Percentiles rank a stretch among this genome's conserved stretches.
These are phyloP conservation scores for Phymorhynchus buccinoides DNA, from an alignment of 1,140 invertebrate genomes.

Conservation along the genomic window DNA sequence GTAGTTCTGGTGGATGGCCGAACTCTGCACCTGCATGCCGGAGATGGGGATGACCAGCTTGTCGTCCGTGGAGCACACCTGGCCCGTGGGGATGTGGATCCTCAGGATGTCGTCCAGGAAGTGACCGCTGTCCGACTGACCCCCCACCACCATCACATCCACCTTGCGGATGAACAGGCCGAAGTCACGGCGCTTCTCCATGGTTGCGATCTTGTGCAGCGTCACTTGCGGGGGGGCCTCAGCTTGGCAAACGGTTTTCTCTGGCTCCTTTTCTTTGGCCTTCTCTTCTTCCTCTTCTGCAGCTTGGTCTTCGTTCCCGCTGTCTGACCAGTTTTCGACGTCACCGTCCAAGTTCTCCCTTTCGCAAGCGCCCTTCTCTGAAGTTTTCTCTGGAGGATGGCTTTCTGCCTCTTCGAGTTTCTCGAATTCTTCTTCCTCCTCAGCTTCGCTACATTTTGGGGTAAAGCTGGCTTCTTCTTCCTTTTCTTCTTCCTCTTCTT, in stretches of 20 bases:
- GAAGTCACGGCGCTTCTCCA: constrained; percentile 33
- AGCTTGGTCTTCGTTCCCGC: neutral
- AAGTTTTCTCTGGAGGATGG: neutral
- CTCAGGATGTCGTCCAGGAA: constrained; percentile 35
- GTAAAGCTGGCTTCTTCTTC: neutral
- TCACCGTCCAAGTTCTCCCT: neutral
- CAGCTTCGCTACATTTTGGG: neutral
- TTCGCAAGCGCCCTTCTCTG: neutral
- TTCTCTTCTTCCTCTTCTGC: neutral
- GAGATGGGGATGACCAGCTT: constrained; percentile 33
- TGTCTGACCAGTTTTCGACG: neutral
- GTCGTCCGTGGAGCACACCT: neutral
- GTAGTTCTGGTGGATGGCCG: constrained; percentile 26
- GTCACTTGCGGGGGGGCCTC: neutral
- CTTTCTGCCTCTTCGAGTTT: neutral
- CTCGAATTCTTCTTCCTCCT: constrained; percentile 4
- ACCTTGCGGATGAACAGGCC: constrained; percentile 29
- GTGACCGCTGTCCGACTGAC: constrained; percentile 25
- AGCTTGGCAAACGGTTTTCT: neutral
- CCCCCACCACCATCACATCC: constrained; percentile 34
- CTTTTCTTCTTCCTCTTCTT: neutral
- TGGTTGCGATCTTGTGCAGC: constrained; percentile 8
- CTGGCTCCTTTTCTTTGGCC: neutral
- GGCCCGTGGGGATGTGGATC: constrained; percentile 15
- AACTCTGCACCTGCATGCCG: constrained; percentile 22